Percentiles rank a stretch among this genome's conserved stretches.
These are phyloP conservation scores for Panonychus citri DNA, from an alignment of 1,140 invertebrate species.

Conservation along the genomic window DNA sequence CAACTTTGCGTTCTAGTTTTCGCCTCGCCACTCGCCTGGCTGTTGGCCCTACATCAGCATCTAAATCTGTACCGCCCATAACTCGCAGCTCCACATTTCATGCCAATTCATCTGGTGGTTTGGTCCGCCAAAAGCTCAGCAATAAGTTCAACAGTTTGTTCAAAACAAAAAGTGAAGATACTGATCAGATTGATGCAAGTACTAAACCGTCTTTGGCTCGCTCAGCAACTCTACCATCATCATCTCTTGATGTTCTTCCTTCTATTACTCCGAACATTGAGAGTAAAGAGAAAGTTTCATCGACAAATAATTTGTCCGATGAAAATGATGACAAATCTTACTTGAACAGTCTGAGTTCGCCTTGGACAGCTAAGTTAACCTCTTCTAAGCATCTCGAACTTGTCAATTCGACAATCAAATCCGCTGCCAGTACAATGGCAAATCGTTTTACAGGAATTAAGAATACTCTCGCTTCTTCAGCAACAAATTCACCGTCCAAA, in stretches of 20 bases:
- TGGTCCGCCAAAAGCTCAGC: not conserved
- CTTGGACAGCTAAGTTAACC: constrained; percentile 4
- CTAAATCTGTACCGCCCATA: not conserved
- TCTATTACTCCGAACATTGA: not conserved
- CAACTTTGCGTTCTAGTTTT: constrained; percentile 8
- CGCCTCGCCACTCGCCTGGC: constrained; percentile 1
- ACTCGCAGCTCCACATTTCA: constrained; percentile 16
- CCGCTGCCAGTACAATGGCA: constrained; percentile 3
- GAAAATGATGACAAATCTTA: not conserved
- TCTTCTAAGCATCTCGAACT: constrained; percentile 3
- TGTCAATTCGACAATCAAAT: constrained; percentile 9
- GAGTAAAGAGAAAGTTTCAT: not conserved
- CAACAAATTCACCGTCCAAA: constrained; percentile 6
- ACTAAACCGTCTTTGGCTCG: constrained; percentile 2
- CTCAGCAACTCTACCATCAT: constrained; percentile 11
- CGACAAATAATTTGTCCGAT: not conserved
- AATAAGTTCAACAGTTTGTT: not conserved
- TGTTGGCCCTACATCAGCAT: not conserved
- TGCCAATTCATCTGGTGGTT: not conserved
- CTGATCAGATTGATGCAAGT: not conserved
- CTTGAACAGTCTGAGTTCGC: not conserved
- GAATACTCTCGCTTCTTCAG: constrained; percentile 4
- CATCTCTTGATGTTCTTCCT: not conserved
- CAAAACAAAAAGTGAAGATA: not conserved
- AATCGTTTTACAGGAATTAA: constrained; percentile 6